Evolutionary conservation across 2,113 vertebrate species (phyloP).

Genomic region (Eonycteris spelaea): DNA sequence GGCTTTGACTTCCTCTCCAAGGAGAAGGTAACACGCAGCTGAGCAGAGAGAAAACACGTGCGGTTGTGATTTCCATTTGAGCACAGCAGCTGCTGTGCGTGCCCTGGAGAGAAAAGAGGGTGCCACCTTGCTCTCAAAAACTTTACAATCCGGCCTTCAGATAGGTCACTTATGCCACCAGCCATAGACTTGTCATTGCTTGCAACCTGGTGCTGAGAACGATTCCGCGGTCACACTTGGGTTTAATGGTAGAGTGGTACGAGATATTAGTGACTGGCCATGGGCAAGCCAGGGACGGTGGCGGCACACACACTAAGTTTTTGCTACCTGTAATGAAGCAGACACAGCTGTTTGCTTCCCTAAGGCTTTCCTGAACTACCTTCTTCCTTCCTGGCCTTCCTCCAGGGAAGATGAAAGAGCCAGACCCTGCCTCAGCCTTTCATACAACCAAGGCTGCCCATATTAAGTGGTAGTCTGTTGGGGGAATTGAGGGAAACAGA

Average conservation of each 20-base stretch:
- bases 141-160: not conserved
- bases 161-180: not conserved
- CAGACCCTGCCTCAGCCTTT: not conserved
- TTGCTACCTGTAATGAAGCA: not conserved
- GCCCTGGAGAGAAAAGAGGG: not conserved
- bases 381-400: not conserved
- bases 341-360: not conserved
- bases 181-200: not conserved
- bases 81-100: not conserved
- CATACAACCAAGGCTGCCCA: not conserved
- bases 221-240: not conserved
- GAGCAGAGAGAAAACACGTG: not conserved
- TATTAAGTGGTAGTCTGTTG: fast-evolving
- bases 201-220: not conserved
- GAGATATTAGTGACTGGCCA: not conserved
- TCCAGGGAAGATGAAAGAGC: not conserved
- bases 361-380: not conserved
- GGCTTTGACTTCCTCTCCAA: not conserved
- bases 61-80: not conserved
- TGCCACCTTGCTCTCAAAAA: not conserved
- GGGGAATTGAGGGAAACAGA: not conserved
- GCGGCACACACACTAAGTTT: not conserved
- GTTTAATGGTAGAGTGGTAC: not conserved
- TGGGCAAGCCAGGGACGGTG: not conserved
- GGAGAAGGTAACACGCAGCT: not conserved